Evolutionary conservation across 2,888 invertebrate genomes (phyloP).

Genomic region (Caenorhabditis sp.): DNA sequence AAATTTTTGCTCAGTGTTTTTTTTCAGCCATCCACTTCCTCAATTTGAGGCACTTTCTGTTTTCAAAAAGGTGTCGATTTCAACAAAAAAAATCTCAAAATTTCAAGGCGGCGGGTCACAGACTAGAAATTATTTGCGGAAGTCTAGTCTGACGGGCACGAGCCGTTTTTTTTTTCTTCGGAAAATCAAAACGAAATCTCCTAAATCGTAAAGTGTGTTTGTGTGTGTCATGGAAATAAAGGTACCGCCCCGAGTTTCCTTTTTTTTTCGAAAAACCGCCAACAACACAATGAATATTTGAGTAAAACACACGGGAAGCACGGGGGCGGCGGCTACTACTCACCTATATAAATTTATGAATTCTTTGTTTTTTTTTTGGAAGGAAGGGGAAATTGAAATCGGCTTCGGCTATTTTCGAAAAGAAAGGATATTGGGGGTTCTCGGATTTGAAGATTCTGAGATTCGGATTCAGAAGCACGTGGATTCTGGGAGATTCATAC

Average conservation of each 20-base stretch:
- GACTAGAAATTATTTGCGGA: constrained; percentile 15
- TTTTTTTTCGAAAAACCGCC: not conserved
- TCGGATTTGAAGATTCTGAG: not conserved
- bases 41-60: not conserved
- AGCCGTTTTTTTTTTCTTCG: not conserved
- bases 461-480: not conserved
- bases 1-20: not conserved
- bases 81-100: not conserved
- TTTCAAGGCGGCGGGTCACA: not conserved
- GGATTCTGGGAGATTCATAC: not conserved
- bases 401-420: not conserved
- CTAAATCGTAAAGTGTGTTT: constrained; percentile 45
- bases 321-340: constrained; percentile 8
- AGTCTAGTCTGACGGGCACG: not conserved
- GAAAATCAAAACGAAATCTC: not conserved
- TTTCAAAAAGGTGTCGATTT: constrained; percentile 8
- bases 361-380: constrained; percentile 14
- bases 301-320: constrained; percentile 17
- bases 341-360: constrained; percentile 44
- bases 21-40: not conserved
- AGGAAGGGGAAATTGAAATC: not conserved
- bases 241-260: constrained; percentile 12
- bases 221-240: not conserved
- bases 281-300: constrained; percentile 59
- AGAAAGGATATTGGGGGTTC: not conserved